Evolutionary conservation across 1,140 invertebrate genomes (phyloP), one percentile per base, ranked within the genome.

Genomic region (Leptonema lineaticorne): DNA sequence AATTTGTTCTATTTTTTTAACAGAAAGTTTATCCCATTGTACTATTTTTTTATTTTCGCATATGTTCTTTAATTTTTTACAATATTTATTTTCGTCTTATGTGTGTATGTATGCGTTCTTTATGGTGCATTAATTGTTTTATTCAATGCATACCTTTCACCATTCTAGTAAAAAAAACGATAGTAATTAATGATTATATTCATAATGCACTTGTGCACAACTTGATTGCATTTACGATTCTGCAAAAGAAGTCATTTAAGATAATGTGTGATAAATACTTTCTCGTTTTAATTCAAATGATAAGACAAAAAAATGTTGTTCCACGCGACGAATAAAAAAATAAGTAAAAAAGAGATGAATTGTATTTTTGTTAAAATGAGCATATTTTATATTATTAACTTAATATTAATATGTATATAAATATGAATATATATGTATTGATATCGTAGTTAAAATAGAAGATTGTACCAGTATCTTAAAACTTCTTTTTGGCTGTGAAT

Each of bases 401-500:
- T n/a, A 53, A 53, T 26, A 53, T 53, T 22, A 41, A 41, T 11
- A 41, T 41, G 37, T 41, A 41, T 41, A 4, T 41, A 41, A 41
- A 14, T 41, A n/a, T n/a, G n/a, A n/a, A n/a, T n/a, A n/a, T n/a
- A 41, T 41, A 33, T 33, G 30, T 33, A 41, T 41, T 41, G 2
- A 16, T 41, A 11, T n/a, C n/a, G n/a, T n/a, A n/a, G n/a, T n/a
- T n/a, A n/a, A n/a, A n/a, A 45, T 45, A n/a, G 4, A 45, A 33
- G 5, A 33, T 6, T 6, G 27, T 53, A 53, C 33, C 30, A 11
- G 33, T 59, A 59, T 59, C 28, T 59, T 20, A 33, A 37, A 7
- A 59, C 1, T 59, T 59, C 57, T 59, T 59, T 59, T 59, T 59
- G 57, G 57, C 28, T 33, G 30, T 59, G 30, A 59, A 53, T 53